These are phyloP conservation scores for Ceyx melanurus DNA, from an alignment of 2,113 vertebrate species.

Conservation along the genomic window DNA sequence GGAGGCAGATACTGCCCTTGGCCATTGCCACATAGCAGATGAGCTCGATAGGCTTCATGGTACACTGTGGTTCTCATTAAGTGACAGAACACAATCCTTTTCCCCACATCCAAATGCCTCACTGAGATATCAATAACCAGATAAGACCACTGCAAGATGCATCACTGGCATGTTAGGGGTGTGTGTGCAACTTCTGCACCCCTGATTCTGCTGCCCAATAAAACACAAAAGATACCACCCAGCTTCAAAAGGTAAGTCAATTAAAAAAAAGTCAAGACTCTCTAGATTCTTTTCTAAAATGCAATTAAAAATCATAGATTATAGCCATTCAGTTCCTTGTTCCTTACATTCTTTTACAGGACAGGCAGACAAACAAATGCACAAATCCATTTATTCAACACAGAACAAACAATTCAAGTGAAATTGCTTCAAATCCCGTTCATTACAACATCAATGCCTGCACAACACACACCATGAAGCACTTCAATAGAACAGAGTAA, in stretches of 20 bases:
- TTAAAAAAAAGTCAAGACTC: neutral
- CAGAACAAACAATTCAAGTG: conserved; percentile 23
- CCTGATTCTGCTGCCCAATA: neutral
- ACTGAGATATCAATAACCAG: neutral
- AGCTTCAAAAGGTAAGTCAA: neutral
- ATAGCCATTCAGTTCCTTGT: neutral
- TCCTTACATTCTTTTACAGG: neutral
- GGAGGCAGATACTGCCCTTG: neutral
- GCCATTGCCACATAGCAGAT: neutral
- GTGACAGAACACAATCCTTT: neutral
- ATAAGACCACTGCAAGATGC: neutral
- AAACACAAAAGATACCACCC: neutral
- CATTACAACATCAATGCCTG: conserved; percentile 8
- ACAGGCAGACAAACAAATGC: conserved; percentile 11
- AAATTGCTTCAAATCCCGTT: conserved; percentile 30
- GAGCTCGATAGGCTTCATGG: neutral
- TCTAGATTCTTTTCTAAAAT: neutral
- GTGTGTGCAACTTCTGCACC: neutral
- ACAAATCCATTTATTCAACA: neutral
- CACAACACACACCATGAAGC: neutral
- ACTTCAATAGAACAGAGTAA: conserved; percentile 7
- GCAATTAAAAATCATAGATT: neutral
- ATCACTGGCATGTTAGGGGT: neutral
- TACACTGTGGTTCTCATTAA: neutral
- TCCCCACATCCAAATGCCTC: neutral